Evolutionary conservation across 2,797 vertebrate species (phyloP).

Genomic region (Lagodon rhomboides): DNA sequence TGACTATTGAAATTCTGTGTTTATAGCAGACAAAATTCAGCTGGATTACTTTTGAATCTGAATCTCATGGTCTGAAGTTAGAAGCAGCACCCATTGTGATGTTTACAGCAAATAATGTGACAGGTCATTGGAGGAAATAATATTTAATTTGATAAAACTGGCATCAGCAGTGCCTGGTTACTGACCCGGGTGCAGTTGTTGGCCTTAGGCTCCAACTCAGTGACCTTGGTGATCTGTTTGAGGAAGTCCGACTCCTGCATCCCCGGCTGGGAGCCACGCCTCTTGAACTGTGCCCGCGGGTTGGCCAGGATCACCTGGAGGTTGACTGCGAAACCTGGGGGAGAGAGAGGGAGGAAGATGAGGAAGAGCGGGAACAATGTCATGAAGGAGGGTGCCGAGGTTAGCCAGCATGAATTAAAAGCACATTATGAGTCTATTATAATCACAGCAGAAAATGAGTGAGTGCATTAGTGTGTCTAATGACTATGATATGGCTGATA

Average conservation of each 20-base stretch:
- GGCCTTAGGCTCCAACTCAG: constrained; percentile 97
- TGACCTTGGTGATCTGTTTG: constrained; percentile 96
- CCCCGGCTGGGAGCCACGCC: constrained; percentile 95
- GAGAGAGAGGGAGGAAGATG: not conserved
- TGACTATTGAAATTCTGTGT: not conserved
- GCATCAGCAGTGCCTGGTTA: constrained; percentile 16
- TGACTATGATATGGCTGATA: constrained; percentile 60
- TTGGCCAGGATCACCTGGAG: constrained; percentile 96
- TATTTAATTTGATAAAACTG: not conserved
- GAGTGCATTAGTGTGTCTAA: constrained; percentile 65
- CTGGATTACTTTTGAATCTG: not conserved
- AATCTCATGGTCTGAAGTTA: not conserved
- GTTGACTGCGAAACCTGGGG: constrained; percentile 95
- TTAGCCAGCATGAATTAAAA: constrained; percentile 52
- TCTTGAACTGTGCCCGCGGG: constrained; percentile 95
- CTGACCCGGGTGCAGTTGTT: constrained; percentile 97
- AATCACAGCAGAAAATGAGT: constrained; percentile 59
- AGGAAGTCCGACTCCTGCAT: constrained; percentile 99
- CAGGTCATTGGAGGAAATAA: not conserved
- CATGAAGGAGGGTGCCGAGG: constrained; percentile 5
- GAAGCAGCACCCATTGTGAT: not conserved
- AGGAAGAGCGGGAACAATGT: not conserved
- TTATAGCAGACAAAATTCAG: not conserved
- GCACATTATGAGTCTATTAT: constrained; percentile 61
- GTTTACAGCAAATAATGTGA: too few relatives aligned